A percentile compares a stretch with the other conserved stretches of the same genome.
Evolutionary conservation across 2,888 invertebrate species (phyloP).

Genomic region (Pasiphila rectangulata): DNA sequence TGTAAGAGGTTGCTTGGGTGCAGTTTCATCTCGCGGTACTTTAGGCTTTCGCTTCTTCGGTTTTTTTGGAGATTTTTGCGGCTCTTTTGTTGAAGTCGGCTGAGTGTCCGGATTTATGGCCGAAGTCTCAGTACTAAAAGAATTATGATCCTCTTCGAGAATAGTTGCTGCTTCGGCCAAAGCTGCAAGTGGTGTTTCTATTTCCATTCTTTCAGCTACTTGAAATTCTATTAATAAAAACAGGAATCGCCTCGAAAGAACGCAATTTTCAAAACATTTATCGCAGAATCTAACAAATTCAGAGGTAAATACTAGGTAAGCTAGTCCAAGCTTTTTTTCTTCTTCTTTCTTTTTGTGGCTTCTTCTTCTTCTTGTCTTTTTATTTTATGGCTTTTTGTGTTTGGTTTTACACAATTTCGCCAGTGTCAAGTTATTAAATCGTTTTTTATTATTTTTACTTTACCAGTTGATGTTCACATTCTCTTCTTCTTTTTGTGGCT

Average conservation of each 20-base stretch:
- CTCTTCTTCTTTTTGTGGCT: no score
- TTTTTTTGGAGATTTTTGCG: conserved; percentile 68
- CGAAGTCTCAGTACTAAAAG: conserved; percentile 13
- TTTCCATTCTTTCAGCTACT: neutral
- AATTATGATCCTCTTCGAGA: conserved; percentile 29
- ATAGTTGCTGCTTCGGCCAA: conserved; percentile 16
- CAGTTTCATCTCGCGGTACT: conserved; percentile 84
- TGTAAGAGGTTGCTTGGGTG: conserved; percentile 86
- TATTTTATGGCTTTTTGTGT: no score
- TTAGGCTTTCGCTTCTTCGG: conserved; percentile 85
- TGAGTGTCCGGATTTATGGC: conserved; percentile 12
- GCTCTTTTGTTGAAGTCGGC: conserved; percentile 40
- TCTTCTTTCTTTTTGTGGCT: no score
- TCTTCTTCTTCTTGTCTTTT: no score
- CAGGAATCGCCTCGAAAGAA: neutral
- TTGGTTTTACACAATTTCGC: no score
- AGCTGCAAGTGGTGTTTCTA: neutral
- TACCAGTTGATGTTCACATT: no score
- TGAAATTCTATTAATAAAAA: neutral
- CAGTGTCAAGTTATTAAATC: no score
- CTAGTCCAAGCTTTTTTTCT: no score
- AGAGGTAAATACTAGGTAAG: no score
- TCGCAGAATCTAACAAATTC: no score
- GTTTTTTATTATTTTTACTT: no score
- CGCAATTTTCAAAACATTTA: no score